These are phyloP conservation scores for Apodemus speciosus DNA, from an alignment of 2,113 vertebrate genomes.

Conservation along the genomic window DNA sequence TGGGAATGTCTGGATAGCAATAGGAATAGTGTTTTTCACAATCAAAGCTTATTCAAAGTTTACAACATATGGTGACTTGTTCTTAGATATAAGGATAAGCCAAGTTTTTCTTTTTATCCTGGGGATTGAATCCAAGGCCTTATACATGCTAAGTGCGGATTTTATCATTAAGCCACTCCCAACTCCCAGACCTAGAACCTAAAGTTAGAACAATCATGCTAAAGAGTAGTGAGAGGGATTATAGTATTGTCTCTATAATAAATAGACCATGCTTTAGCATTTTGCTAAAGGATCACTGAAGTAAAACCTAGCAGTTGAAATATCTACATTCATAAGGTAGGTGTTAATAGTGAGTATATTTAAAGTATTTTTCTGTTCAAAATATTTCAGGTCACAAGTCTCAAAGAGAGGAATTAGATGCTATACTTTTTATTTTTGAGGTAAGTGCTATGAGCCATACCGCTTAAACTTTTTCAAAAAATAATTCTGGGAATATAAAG, in stretches of 20 bases:
- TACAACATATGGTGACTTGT: background rate
- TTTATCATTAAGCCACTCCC: background rate
- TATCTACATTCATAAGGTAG: conserved; percentile 53
- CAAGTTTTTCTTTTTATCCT: background rate
- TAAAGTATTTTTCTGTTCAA: conserved; percentile 67
- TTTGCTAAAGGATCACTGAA: conserved; percentile 26
- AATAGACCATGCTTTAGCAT: conserved; percentile 18
- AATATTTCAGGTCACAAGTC: conserved; percentile 95
- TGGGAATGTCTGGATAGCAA: background rate
- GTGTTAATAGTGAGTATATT: conserved; percentile 55
- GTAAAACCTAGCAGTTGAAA: background rate
- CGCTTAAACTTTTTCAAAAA: conserved; percentile 1
- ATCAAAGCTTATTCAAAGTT: conserved; percentile 42
- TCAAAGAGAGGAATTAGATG: conserved; percentile 98
- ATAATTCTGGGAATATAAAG: conserved; percentile 36
- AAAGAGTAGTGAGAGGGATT: background rate
- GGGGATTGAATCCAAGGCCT: background rate
- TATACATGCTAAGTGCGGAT: background rate
- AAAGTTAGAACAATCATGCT: conserved; percentile 39
- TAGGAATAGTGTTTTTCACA: conserved; percentile 12
- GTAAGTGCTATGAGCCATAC: conserved; percentile 83
- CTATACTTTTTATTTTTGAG: conserved; percentile 99
- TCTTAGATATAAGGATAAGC: conserved; percentile 41
- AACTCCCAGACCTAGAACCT: background rate
- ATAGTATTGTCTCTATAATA: background rate